Evolutionary conservation across 2,113 vertebrate genomes (phyloP).

Genomic region (Xiphias gladius): DNA sequence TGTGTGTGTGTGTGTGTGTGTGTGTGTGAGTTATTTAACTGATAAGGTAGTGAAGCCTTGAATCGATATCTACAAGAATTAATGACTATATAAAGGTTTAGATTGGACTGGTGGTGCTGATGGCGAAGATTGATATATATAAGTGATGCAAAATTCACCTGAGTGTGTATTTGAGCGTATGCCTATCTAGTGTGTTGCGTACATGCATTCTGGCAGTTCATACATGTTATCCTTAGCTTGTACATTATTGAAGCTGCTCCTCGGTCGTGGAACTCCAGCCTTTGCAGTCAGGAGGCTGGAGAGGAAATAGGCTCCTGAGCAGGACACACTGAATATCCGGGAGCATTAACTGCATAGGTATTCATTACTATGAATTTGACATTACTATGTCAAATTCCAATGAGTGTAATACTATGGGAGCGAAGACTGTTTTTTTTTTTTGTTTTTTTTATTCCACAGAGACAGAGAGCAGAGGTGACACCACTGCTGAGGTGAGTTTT

Average conservation of each 20-base stretch:
- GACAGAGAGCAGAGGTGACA: constrained; percentile 54
- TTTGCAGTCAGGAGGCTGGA: constrained; percentile 31
- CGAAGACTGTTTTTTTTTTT: constrained; percentile 14
- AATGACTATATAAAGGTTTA: neutral
- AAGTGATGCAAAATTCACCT: constrained; percentile 22
- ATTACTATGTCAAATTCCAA: constrained; percentile 53
- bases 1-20: neutral
- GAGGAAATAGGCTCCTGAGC: constrained; percentile 33
- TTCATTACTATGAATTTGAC: too few species aligned
- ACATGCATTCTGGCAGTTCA: neutral
- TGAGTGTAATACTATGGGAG: constrained; percentile 24
- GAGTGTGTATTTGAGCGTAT: constrained; percentile 1
- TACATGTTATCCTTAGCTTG: constrained; percentile 32
- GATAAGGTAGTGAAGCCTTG: neutral
- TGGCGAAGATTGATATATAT: neutral
- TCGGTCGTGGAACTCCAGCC: constrained; percentile 29
- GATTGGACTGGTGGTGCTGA: neutral
- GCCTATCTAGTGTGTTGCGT: neutral
- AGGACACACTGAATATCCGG: constrained; percentile 45
- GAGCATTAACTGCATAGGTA: constrained; percentile 19
- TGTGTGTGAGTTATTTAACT: neutral
- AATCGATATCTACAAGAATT: constrained; percentile 5
- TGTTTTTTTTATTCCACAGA: constrained; percentile 28
- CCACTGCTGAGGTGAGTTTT: constrained; percentile 55
- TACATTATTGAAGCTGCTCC: constrained; percentile 40